Conservation (phyloP, 2,113 vertebrate genomes). For the Nyctereutes procyonoides region DNA sequence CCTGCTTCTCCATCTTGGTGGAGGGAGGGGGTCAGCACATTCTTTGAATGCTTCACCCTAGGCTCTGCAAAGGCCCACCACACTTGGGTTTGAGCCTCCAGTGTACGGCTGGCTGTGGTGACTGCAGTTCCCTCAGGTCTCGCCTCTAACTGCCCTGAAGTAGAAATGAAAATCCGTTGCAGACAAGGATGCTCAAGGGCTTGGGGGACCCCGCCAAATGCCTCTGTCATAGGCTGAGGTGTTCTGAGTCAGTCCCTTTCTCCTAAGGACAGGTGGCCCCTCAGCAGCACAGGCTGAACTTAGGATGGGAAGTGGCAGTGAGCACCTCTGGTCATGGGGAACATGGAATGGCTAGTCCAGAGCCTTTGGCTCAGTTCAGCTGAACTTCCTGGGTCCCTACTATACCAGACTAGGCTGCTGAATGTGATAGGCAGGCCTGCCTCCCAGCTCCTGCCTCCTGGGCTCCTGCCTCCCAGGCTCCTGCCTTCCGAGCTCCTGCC, state of each 20-base stretch:
- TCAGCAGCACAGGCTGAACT: neutral
- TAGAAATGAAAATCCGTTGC: neutral
- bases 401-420: neutral
- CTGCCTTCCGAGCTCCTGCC: too few species aligned
- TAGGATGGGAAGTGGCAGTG: neutral
- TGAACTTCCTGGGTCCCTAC: neutral
- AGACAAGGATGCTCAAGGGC: neutral
- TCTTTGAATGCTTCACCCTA: too few species aligned
- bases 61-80: neutral
- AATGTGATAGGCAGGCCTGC: neutral
- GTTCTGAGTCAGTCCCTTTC: neutral
- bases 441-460: too few species aligned
- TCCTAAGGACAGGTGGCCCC: neutral
- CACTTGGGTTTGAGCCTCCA: neutral
- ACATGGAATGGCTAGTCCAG: neutral
- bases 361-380: neutral
- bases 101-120: accelerated
- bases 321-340: neutral
- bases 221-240: neutral
- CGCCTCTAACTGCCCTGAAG: neutral
- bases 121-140: accelerated
- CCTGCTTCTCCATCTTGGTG: neutral
- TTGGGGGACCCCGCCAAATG: neutral
- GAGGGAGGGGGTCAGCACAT: neutral
- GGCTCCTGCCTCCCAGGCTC: too few species aligned